Base-by-base conservation (phyloP, 2,888 invertebrate species). In the Tetheella fluctuosa region DNA sequence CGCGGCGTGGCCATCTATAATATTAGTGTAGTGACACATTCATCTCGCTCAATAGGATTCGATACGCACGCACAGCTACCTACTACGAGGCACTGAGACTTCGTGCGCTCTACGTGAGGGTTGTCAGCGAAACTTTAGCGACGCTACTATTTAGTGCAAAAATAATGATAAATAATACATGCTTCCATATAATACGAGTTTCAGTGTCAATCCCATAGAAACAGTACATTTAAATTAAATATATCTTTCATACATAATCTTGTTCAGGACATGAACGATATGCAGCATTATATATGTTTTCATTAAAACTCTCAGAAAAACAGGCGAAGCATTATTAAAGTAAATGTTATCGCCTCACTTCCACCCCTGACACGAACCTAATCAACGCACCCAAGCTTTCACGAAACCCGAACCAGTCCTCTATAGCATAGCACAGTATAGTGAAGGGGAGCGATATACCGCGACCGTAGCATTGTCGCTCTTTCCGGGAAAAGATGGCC, bases 401-500 rank as follows among this genome's bases (percentile, higher is more conserved):
- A 55, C 55, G 34, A 30, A 55, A 15, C 68, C 64, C 63, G 64
- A 66, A 61, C 69, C 61, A 62, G 68, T 68, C 30, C 6, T 30
- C 25, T 68, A 70, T 67, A 70, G 68, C 70, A 30, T 17, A 30
- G 30, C 7, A 30, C 6, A 30, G 13, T 39, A 48, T 48, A 48
- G 76, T 68, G 67, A 65, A 61, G 67, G 64, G 67, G 13, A 13
- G 34, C 68, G 76, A 74, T 68, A 70, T 74, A 73, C 74, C 82
- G 83, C 83, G 81, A 77, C 77, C 83, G 81, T 79, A 79, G 76
- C 85, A 88, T 89, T 90, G 90, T 89, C 83, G 80, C 80, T 71
- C 77, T 84, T 90, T 89, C 91, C 89, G 83, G 89, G 89, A 88
- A 88, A 76, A 80, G 82, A 84, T 85, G 85, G 79, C 81, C 77